Percentiles rank a stretch among this genome's conserved stretches.
Evolutionary conservation across 2,888 invertebrate genomes (phyloP).

Genomic region (Metalampra italica): DNA sequence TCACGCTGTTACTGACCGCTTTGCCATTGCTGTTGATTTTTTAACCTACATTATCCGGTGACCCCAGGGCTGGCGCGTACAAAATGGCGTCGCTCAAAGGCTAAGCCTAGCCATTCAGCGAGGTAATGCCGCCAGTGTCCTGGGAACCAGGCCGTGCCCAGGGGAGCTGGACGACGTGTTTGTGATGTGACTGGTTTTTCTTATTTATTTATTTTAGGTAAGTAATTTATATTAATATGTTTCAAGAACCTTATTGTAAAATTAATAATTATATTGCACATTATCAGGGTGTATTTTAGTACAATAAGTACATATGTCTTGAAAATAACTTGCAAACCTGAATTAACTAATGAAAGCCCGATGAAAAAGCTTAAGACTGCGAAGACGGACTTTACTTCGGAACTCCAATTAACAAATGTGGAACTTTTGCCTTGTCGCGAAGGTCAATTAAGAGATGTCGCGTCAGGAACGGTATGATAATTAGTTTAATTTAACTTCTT

Average conservation of each 20-base stretch:
- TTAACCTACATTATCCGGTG: no score
- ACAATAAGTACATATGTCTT: no score
- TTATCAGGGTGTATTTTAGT: no score
- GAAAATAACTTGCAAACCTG: conserved; percentile 7
- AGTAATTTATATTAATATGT: no score
- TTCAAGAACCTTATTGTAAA: no score
- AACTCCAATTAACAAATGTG: conserved; percentile 54
- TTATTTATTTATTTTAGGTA: no score
- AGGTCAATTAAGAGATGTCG: conserved; percentile 51
- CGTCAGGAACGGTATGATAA: conserved; percentile 35
- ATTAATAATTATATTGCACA: no score
- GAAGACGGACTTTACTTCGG: conserved; percentile 38
- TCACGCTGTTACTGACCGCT: no score
- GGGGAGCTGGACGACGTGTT: no score
- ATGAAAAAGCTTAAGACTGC: conserved; percentile 23
- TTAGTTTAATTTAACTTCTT: conserved; percentile 42
- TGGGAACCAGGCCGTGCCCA: background rate
- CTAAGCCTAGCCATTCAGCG: background rate
- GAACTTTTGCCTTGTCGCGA: conserved; percentile 42
- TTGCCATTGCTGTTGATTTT: no score
- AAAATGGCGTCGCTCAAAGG: background rate
- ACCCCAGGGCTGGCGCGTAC: background rate
- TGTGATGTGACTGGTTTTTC: no score
- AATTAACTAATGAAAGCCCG: conserved; percentile 21
- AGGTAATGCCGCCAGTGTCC: no score